Base-by-base conservation (phyloP, 2,797 vertebrate species). In the Cirrhinus molitorella region DNA sequence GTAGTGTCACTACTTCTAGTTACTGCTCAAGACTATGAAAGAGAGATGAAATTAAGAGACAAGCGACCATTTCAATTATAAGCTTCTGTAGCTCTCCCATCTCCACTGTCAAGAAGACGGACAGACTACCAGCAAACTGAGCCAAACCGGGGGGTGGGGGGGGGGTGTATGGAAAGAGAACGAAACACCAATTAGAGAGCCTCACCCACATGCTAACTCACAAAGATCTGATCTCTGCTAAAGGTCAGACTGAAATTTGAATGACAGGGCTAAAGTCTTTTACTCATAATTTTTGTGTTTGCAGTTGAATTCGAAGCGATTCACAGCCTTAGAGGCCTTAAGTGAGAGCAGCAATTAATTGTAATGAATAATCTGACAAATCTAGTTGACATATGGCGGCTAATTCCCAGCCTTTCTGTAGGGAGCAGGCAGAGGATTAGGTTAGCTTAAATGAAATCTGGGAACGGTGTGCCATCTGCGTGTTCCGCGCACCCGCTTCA, bases 301-400 rank as follows among this genome's bases (percentile, higher is more conserved):
- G 98, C 98, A 96, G 96, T 99, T 99, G 98, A 98, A 99, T 99
- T 99, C 95, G 90, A 96, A 97, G 98, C 97, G 98, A 99, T 99
- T 99, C 98, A 96, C 97, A 97, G 98, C 97, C 97, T 99, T 99
- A 99, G 98, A 98, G 98, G 98, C 98, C 98, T 99, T 99, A 99
- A 99, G 97, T 99, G 98, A 97, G 98, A 99, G 98, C 97, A 98
- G 97, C 98, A 99, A 99, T 99, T 99, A 99, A 99, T 99, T 99
- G 98, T 99, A 99, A 99, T 99, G 98, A 99, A 99, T 99, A 99
- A 99, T 99, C 98, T 99, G 98, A 99, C 98, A 99, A 99, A 99
- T 99, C 98, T 99, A 97, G 97, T 97, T 99, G 98, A 99, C 98
- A 99, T 99, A 99, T 99, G 98, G 98, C 97, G 95, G 95, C 97